Evolutionary conservation across 2,888 invertebrate genomes (phyloP).

Genomic region (Catocala sponsa): DNA sequence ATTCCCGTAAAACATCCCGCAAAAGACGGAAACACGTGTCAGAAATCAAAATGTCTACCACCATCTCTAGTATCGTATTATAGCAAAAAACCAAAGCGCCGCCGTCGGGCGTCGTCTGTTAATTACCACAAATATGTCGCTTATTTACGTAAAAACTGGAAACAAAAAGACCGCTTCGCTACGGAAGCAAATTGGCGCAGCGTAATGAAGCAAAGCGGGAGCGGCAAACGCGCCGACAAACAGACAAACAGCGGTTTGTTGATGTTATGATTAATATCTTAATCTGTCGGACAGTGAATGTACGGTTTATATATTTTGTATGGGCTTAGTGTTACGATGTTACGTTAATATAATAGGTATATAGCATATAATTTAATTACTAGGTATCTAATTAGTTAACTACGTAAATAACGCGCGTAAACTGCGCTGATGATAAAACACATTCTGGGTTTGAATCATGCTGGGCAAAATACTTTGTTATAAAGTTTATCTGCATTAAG

Average conservation of each 20-base stretch:
- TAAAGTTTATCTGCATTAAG: too few relatives aligned
- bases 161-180: conserved; percentile 10
- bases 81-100: conserved; percentile 63
- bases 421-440: too few relatives aligned
- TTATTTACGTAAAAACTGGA: conserved; percentile 53
- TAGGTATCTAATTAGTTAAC: too few relatives aligned
- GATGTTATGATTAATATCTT: conserved; percentile 42
- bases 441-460: too few relatives aligned
- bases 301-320: neutral
- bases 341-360: too few relatives aligned
- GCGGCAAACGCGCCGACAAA: conserved; percentile 64
- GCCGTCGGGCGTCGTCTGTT: conserved; percentile 72
- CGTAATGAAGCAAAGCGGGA: conserved; percentile 68
- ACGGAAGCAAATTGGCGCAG: conserved; percentile 67
- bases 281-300: conserved; percentile 10
- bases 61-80: conserved; percentile 24
- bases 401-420: too few relatives aligned
- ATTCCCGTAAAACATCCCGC: conserved; percentile 50
- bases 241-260: conserved; percentile 29
- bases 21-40: conserved; percentile 55
- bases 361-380: too few relatives aligned
- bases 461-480: too few relatives aligned
- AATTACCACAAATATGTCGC: conserved; percentile 83
- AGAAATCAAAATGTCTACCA: conserved; percentile 43
- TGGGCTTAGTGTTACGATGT: too few relatives aligned